Conservation (phyloP, 2,888 invertebrate species). For the Drosophila flavopinicola region DNA sequence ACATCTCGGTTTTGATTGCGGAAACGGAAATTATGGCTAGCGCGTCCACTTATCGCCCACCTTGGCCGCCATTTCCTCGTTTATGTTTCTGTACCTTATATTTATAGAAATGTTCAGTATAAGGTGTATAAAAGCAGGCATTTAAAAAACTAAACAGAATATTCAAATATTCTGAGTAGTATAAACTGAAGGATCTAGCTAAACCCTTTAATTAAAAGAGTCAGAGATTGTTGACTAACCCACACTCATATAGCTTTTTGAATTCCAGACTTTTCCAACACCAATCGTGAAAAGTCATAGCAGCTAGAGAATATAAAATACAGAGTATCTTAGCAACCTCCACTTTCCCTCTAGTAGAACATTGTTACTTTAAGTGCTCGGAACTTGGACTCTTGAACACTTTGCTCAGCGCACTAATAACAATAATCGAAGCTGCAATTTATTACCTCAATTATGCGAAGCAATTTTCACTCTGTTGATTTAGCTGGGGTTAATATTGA, state of each 20-base stretch:
- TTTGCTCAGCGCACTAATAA: conserved; percentile 31
- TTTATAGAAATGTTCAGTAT: neutral
- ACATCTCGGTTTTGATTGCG: conserved; percentile 59
- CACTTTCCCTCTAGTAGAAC: no score
- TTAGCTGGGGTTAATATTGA: conserved; percentile 60
- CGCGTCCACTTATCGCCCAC: conserved; percentile 30
- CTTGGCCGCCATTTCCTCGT: conserved; percentile 4
- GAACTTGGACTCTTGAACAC: conserved; percentile 14
- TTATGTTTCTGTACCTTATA: conserved; percentile 5
- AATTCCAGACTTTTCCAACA: no score
- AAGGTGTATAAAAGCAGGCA: no score
- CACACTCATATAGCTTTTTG: no score
- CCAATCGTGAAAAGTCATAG: no score
- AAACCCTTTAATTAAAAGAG: no score
- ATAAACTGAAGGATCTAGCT: no score
- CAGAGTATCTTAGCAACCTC: conserved; percentile 1
- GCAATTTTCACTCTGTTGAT: conserved; percentile 49
- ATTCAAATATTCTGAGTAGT: no score
- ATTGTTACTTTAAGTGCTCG: conserved; percentile 3
- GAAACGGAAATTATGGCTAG: conserved; percentile 68
- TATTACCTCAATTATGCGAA: conserved; percentile 47
- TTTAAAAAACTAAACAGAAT: no score
- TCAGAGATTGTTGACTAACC: no score
- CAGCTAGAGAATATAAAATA: no score
- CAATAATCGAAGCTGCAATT: conserved; percentile 50